phyloP scores from a whole-genome alignment of 1,140 invertebrate genomes.

The Polypedilum vanderplanki region DNA sequence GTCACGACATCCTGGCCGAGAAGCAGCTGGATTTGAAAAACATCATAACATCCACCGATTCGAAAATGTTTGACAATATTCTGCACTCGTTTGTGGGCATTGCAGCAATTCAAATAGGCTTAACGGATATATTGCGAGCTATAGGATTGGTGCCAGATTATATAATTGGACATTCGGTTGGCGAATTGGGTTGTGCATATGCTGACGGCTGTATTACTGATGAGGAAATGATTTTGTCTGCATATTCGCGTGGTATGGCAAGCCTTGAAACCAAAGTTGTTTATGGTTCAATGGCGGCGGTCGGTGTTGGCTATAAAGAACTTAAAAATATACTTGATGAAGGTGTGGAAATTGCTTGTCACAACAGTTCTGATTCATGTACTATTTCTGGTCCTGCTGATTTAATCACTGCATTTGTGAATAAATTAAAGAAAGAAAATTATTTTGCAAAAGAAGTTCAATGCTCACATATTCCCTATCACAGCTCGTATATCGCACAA shows the following conservation, averaged over 20 bases:
- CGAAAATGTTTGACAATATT: constrained; percentile 65
- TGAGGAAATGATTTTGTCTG: constrained; percentile 73
- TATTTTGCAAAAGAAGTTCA: constrained; percentile 79
- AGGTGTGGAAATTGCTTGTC: constrained; percentile 75
- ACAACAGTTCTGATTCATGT: constrained; percentile 75
- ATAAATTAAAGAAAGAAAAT: constrained; percentile 57
- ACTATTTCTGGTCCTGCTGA: constrained; percentile 78
- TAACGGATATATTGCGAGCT: constrained; percentile 68
- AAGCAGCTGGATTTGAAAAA: too few relatives aligned
- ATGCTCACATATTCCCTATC: constrained; percentile 76
- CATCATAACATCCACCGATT: too few relatives aligned
- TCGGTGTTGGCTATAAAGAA: constrained; percentile 58
- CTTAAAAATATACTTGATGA: constrained; percentile 55
- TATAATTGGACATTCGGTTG: constrained; percentile 83
- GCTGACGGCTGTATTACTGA: constrained; percentile 77
- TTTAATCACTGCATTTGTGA: constrained; percentile 61
- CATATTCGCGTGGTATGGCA: constrained; percentile 78
- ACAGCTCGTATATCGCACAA: constrained; percentile 69
- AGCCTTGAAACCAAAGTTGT: constrained; percentile 71
- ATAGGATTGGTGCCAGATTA: constrained; percentile 76
- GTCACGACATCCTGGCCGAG: too few relatives aligned
- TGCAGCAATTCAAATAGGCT: constrained; percentile 79
- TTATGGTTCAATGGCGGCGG: constrained; percentile 75
- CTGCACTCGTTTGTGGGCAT: constrained; percentile 87
- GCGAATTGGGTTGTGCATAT: constrained; percentile 81